Base-by-base conservation (phyloP, 1,140 invertebrate genomes). In the Drosophila azteca region DNA sequence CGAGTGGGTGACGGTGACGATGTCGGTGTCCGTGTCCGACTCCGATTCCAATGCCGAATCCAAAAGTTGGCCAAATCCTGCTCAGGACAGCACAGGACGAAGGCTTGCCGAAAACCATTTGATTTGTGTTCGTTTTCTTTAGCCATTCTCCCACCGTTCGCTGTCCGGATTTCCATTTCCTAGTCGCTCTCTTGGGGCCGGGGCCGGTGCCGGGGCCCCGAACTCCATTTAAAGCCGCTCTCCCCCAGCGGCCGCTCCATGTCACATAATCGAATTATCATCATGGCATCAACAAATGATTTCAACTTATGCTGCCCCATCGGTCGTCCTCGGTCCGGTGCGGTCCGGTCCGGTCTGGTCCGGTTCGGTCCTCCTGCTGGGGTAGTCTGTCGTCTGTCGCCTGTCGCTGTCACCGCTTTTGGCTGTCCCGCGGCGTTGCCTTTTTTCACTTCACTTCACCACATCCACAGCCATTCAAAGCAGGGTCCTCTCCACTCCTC, bases 251-350 rank as follows among this genome's bases (percentile, higher is more conserved):
- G 17, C 50, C 58, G 68, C 68, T 81, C 54, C 67, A 58, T 72
- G 65, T 73, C 64, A 64, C 63, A 78, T 89, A 88, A 89, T 88
- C 83, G 83, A 88, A 88, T 88, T 89, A 88, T 88, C 79, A 88
- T 88, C 83, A 73, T 89, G 83, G 84, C 83, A 74, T 88, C 83
- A 88, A 89, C 79, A 88, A 88, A 83, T 88, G 83, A 88, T 88
- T 89, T 89, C 72, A 79, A 79, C 76, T 83, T 88, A 67, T 71
- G 70, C 67, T 58, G 50, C 51, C 39, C 59, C 17, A 5, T 26
- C 24, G 24, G 0, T 69, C 43, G 39, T 45, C 50, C 59, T 52
- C 48, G 35, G 26, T 39, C 5, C 11, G 41, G 17, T 24, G 20
- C 29, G 39, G 49, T 59, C 35, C 29, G 41, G 49, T 59, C 29